Evolutionary conservation across 2,797 vertebrate genomes (phyloP), one percentile per base, ranked within the genome.

Genomic region (Gymnothorax javanicus): DNA sequence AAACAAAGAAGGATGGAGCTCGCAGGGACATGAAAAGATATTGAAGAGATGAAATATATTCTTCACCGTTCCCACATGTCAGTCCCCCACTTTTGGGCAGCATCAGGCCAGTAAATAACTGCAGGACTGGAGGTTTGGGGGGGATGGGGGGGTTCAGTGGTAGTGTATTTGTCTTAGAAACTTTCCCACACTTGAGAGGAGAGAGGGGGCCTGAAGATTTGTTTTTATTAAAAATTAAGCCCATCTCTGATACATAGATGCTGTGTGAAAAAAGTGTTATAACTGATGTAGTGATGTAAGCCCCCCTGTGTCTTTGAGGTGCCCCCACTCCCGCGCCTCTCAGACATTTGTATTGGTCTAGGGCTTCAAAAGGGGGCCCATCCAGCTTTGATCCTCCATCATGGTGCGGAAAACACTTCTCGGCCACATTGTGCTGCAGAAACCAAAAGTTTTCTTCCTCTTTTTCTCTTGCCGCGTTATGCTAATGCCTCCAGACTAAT

Each of bases 341-440:
- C 95, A 71, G 6, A 96, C 93, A 96, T 97, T 97, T 95, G 96
- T 97, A 97, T 86, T 86, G 81, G 85, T 96, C 97, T 95, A 96
- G 94, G 93, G 93, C 95, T 97, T 98, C 96, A 98, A 96, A 98
- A 98, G 97, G 97, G 94, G 97, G 97, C 97, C 97, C 97, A 95
- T 95, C 92, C 87, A 95, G 95, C 97, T 98, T 98, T 99, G 97
- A 99, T 98, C 96, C 97, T 94, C 95, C 96, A 95, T 95, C 96
- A 96, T 93, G 93, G 93, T 95, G 93, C 93, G 91, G 94, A 96
- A 96, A 96, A 95, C 93, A 95, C 90, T 95, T 95, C 95, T 96
- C 92, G 91, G 93, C 96, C 96, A 94, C 95, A 96, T 96, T 95
- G 92, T 96, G 93, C 92, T 93, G 93, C 88, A 85, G 92, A 96